phyloP scores from a whole-genome alignment of 2,113 vertebrate genomes.

The Alectura lathami region DNA sequence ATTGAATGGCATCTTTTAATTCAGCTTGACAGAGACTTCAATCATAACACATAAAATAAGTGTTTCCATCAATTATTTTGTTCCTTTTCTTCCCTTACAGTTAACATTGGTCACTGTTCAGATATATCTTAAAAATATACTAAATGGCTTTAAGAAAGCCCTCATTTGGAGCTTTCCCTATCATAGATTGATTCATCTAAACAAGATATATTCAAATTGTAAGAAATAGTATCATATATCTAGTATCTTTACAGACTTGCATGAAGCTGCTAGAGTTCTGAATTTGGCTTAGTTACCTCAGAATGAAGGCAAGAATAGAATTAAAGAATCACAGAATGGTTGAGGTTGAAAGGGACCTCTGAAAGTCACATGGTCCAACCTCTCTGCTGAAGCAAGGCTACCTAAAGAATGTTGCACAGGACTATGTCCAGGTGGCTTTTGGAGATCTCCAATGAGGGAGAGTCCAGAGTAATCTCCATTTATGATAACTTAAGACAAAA shows the following conservation, averaged over 20 bases:
- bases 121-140: not conserved
- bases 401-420: too few relatives aligned
- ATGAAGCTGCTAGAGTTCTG: not conserved
- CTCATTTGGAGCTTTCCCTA: not conserved
- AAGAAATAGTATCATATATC: not conserved
- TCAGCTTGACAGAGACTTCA: not conserved
- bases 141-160: fast-evolving
- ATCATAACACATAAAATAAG: too few relatives aligned
- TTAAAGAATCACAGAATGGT: too few relatives aligned
- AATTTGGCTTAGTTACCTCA: not conserved
- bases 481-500: not conserved
- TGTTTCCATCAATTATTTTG: too few relatives aligned
- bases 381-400: too few relatives aligned
- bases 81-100: not conserved
- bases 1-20: not conserved
- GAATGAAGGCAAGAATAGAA: too few relatives aligned
- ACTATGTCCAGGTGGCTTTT: not conserved
- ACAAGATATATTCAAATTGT: not conserved
- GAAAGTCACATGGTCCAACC: too few relatives aligned
- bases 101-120: not conserved
- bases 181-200: not conserved
- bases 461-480: not conserved
- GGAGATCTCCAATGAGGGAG: not conserved
- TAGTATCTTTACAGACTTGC: not conserved
- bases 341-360: too few relatives aligned